Evolutionary conservation across 2,888 invertebrate species (phyloP).

Genomic region (Folsomia candida): DNA sequence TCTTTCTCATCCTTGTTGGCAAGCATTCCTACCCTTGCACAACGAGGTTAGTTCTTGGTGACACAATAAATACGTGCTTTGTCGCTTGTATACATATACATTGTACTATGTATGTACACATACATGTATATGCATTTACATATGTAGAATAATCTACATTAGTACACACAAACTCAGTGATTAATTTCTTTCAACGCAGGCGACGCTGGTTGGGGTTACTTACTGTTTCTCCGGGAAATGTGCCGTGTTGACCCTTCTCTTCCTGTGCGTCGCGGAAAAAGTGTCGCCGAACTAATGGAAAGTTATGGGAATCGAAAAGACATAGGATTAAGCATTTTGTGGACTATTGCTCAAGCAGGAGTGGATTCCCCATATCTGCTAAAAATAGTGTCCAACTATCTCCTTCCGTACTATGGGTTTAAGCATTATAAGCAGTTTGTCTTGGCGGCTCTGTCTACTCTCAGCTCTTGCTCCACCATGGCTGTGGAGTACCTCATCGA

Average conservation of each 20-base stretch:
- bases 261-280: conserved; percentile 37
- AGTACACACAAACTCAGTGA: too few species aligned
- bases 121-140: background rate
- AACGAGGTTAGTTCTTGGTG: conserved; percentile 17
- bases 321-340: conserved; percentile 45
- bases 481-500: conserved; percentile 47
- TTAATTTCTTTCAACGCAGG: conserved; percentile 32
- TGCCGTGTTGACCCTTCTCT: conserved; percentile 45
- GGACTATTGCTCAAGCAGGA: conserved; percentile 49
- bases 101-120: background rate
- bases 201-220: conserved; percentile 50
- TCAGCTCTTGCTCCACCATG: conserved; percentile 41
- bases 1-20: conserved; percentile 45
- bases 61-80: background rate
- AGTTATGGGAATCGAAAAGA: conserved; percentile 43
- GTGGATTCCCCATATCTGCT: conserved; percentile 45
- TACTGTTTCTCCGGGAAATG: conserved; percentile 49
- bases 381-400: conserved; percentile 48
- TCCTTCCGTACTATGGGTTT: conserved; percentile 49
- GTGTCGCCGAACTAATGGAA: conserved; percentile 47
- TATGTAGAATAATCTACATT: too few species aligned
- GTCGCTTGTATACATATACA: background rate
- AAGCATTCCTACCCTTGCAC: conserved; percentile 35
- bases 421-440: conserved; percentile 49
- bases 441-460: conserved; percentile 26